Base-by-base conservation (phyloP, 2,113 vertebrate species). In the Coptodon bakossiorum region DNA sequence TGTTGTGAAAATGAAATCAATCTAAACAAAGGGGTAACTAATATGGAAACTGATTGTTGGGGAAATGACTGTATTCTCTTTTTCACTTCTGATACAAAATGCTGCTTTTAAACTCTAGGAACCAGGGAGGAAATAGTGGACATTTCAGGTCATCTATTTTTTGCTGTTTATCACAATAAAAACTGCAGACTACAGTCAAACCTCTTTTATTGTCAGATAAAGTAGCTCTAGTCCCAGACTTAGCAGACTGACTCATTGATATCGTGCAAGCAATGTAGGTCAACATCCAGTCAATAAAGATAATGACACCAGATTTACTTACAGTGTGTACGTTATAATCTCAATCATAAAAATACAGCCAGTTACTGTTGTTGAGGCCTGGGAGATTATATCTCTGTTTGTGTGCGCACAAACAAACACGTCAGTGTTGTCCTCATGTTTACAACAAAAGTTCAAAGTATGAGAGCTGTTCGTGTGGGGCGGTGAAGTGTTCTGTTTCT, bases 241-340 rank as follows among this genome's bases (percentile, higher is more conserved):
- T 81, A n/a, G 50, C 50, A 80, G 88, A 89, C 86, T 7, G 86
- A 88, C 29, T 89, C 80, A 81, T 57, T 76, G 82, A 92, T 84
- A 63, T 54, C 2, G 14, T 79, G 24, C 16, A 17, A 53, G 19
- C 6, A 50, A 86, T 83, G 5, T 29, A 40, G 86, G 90, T 85
- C 87, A 80, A 88, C 84, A 84, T 38, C 84, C 80, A 68, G 66
- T 88, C 89, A 89, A 85, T 93, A 85, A 86, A 94, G 92, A 95
- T 92, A 90, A 90, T 38, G 2, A 88, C 83, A 34, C 43, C 84
- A 85, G 57, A 86, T 90, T 91, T 61, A 79, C n/a, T 84, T 54
- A 4, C 7, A 48, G 57, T 56, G 11, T 71, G 14, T 17, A 17
- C 7, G 4, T 24, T 3, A 61, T 83, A 73, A 89, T 86, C 52